These are phyloP conservation scores for Thera obeliscata DNA, from an alignment of 2,888 invertebrate genomes.

Conservation along the genomic window DNA sequence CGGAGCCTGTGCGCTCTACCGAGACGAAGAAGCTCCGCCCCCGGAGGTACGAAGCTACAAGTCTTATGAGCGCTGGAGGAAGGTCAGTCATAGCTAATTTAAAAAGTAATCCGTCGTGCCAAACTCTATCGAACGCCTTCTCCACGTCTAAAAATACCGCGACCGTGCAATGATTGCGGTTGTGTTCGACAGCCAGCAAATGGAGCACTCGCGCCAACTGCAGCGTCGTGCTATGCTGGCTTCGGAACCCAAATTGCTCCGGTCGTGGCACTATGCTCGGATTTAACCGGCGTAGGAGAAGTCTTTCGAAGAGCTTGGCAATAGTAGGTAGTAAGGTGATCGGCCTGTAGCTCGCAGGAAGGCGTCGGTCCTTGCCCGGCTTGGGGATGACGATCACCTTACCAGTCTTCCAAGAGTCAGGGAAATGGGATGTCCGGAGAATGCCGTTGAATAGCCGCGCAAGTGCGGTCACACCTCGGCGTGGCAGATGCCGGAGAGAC, in stretches of 20 bases:
- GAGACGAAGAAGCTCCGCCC: neutral
- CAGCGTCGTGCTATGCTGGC: constrained; percentile 43
- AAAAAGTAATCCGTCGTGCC: constrained; percentile 48
- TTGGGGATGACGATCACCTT: constrained; percentile 40
- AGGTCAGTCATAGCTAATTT: constrained; percentile 33
- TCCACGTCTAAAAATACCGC: constrained; percentile 46
- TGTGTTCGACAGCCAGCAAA: constrained; percentile 26
- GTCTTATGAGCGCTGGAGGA: neutral
- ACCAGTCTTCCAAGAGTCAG: constrained; percentile 33
- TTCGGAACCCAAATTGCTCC: constrained; percentile 43
- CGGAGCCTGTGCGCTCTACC: constrained; percentile 5
- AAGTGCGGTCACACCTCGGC: constrained; percentile 1
- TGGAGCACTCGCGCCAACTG: constrained; percentile 46
- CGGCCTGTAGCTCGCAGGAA: constrained; percentile 37
- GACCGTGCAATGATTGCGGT: constrained; percentile 30
- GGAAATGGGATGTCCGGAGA: constrained; percentile 23
- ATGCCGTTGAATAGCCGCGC: constrained; percentile 29
- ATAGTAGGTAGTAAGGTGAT: constrained; percentile 25
- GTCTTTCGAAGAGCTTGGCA: constrained; percentile 40
- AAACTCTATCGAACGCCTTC: constrained; percentile 46
- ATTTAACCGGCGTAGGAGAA: constrained; percentile 26
- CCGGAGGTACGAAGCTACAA: neutral
- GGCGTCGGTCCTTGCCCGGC: constrained; percentile 34
- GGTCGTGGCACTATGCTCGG: neutral
- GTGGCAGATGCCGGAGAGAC: constrained; percentile 3